Evolutionary conservation across 2,797 vertebrate species (phyloP).

Genomic region (Pteronotus mesoamericanus): DNA sequence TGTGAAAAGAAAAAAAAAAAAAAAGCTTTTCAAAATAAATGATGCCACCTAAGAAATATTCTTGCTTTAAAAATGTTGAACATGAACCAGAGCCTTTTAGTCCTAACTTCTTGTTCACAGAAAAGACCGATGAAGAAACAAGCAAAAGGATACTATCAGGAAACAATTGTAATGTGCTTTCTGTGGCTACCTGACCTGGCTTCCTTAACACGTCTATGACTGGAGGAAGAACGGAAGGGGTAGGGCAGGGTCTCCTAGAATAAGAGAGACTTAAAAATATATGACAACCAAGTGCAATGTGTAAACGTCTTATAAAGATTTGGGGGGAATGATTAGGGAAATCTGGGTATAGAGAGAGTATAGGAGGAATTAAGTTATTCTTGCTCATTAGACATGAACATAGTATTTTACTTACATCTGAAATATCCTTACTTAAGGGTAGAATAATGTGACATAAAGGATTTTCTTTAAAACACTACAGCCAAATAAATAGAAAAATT

Average conservation of each 20-base stretch:
- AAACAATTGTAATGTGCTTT: background rate
- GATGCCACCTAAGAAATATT: background rate
- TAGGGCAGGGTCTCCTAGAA: background rate
- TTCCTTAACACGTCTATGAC: background rate
- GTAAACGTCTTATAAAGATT: background rate
- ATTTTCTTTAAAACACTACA: background rate
- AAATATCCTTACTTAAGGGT: background rate
- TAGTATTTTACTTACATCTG: background rate
- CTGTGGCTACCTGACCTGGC: background rate
- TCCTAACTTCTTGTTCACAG: background rate
- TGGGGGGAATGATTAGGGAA: background rate
- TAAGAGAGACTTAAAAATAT: background rate
- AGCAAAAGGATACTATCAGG: background rate
- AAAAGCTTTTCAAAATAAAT: background rate
- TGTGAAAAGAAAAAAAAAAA: background rate
- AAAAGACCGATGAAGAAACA: background rate
- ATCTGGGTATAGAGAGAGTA: background rate
- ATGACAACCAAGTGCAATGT: background rate
- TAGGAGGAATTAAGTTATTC: background rate
- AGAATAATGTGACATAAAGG: background rate
- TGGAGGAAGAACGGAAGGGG: background rate
- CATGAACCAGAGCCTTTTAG: background rate
- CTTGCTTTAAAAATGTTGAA: background rate
- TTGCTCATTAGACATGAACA: background rate
- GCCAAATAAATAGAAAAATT: background rate